A percentile compares a stretch with the other conserved stretches of the same genome.
Conservation (phyloP, 2,113 vertebrate genomes). For the Amazona guildingii region DNA sequence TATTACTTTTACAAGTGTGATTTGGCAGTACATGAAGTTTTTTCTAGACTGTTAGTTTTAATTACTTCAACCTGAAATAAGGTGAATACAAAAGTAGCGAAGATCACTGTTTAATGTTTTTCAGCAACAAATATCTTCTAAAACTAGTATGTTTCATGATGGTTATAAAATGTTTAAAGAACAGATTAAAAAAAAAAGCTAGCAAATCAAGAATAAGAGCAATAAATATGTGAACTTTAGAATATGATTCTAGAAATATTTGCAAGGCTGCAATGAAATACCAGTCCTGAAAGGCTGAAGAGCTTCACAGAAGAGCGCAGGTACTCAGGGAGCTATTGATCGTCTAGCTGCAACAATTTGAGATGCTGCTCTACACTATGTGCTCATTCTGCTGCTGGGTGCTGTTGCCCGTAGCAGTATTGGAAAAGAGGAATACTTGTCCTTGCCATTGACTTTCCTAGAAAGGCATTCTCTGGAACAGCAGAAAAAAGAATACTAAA, state of each 20-base stretch:
- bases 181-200: neutral
- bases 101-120: neutral
- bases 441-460: neutral
- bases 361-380: neutral
- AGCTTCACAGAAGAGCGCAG: neutral
- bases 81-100: neutral
- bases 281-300: neutral
- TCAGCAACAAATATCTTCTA: neutral
- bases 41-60: neutral
- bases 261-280: neutral
- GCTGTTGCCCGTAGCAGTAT: neutral
- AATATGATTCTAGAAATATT: neutral
- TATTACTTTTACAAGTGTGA: neutral
- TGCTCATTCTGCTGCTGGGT: neutral
- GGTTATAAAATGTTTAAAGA: neutral
- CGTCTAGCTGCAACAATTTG: neutral
- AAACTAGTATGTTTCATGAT: neutral
- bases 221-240: neutral
- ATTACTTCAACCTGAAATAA: neutral
- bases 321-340: neutral
- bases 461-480: neutral
- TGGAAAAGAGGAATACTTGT: neutral
- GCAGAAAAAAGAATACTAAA: neutral
- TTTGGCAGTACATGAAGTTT: neutral
- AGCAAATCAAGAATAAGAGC: neutral